phyloP scores from a whole-genome alignment of 2,113 vertebrate genomes.

The Morphnarchus princeps region DNA sequence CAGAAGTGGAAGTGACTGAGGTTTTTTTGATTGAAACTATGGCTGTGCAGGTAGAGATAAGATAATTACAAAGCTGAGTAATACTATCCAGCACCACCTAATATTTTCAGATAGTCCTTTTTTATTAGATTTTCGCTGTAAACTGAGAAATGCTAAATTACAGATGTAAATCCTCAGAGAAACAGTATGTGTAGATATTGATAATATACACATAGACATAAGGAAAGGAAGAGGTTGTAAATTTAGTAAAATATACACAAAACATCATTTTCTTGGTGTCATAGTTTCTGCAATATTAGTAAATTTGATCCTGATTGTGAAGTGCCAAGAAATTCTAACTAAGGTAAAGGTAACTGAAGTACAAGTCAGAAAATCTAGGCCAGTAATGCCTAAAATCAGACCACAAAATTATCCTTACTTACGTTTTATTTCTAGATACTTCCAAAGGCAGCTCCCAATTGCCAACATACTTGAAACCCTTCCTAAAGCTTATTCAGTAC shows the following conservation, averaged over 20 bases:
- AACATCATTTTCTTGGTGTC: neutral
- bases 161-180: neutral
- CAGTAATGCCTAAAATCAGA: neutral
- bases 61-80: neutral
- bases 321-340: neutral
- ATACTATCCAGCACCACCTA: neutral
- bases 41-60: neutral
- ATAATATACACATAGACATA: neutral
- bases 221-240: neutral
- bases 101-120: neutral
- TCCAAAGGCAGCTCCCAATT: neutral
- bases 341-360: neutral
- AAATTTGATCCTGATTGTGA: neutral
- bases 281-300: neutral
- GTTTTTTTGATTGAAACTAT: neutral
- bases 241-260: neutral
- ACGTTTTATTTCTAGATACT: neutral
- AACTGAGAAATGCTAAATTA: neutral
- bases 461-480: neutral
- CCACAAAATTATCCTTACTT: neutral
- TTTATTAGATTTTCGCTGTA: neutral
- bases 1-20: neutral
- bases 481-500: neutral
- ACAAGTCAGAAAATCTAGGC: neutral
- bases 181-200: neutral